Evolutionary conservation across 2,113 vertebrate species (phyloP), one percentile per base, ranked within the genome.

Genomic region (Toxotes chatareus): DNA sequence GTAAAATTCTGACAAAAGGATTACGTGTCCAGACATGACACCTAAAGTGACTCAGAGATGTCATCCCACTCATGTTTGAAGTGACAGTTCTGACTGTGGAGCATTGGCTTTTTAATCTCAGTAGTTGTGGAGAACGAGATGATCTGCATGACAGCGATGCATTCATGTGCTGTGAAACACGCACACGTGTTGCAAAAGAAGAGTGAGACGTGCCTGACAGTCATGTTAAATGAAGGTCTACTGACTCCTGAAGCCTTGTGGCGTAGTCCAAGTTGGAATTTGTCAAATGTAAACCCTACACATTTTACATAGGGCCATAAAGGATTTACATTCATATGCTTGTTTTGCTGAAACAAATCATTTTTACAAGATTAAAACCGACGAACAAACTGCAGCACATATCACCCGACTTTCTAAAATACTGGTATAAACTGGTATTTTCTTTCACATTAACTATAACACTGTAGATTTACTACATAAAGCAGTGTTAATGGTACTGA

Each of bases 11-110:
- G 49, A 61, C 36, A 38, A 56, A 71, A 21, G 61, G 77, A 73
- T 80, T 78, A 67, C 46, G 64, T 34, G 47, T 75, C 42, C 69
- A 63, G 75, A 76, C 86, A 82, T 83, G 10, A 83, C 34, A 76
- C 55, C 57, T 64, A 69, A 56, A 40, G 57, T 0, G 32, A 68
- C 51, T 74, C 80, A 78, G 61, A 76, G 46, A 31, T 60, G 44
- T 38, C 80, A 40, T 10, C n/a, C 1, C 17, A 13, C 66, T 76
- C 42, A 16, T 34, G 62, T 27, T 34, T 75, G 21, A 62, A 19
- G 71, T n/a, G 78, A 72, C 61, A 73, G 13, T 44, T 53, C 19
- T 42, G 31, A 76, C 38, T 51, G 46, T 7, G 46, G 40, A 76
- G 51, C 9, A 1, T 14, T 42, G 47, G 44, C 34, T 49, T 17